Evolutionary conservation across 2,888 invertebrate genomes (phyloP), one percentile per base, ranked within the genome.

Genomic region (Scaptomyza tumidula): DNA sequence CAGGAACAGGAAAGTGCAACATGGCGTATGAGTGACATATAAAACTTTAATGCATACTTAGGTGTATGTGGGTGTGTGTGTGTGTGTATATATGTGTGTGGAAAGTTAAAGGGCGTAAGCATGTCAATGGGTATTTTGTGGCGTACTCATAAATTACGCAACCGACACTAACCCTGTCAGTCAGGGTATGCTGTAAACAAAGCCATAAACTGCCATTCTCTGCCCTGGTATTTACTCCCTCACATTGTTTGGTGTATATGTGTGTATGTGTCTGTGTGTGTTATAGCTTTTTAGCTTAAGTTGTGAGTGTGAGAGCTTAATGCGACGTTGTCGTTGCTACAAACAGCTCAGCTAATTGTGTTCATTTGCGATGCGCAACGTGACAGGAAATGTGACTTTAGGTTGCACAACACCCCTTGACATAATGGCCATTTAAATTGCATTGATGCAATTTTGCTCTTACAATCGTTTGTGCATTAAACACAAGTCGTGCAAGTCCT

Each of bases 21-120:
- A 64, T 65, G 81, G 84, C 81, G 79, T 64, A 76, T 83, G 84
- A 83, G 86, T 80, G 86, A 84, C 66, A 75, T 52, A 78, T 77
- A 79, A 83, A 83, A 86, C 70, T 83, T 83, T 79, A 83, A 80
- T 77, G 86, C 67, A 71, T 59, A 64, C 78, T 78, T 24, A 24
- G 24, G 41, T 37, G 31, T 60, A 41, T 29, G 62, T 31, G 44
- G 1, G 27, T 13, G 27, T 29, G 41, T 37, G 37, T 60, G 29
- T 29, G 61, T 44, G 44, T 3, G 39, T 13, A 27, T 29, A 39
- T 39, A 27, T 29, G 52, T 39, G 14, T 33, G 39, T 14, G 39
- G 3, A 10, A 39, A 39, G 57, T 46, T 45, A 48, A 60, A 45
- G 55, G 66, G 50, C 44, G 53, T 49, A 45, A 27, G 59, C 49